Conservation (phyloP, 2,888 invertebrate species). For the Criorhina ranunculi region DNA sequence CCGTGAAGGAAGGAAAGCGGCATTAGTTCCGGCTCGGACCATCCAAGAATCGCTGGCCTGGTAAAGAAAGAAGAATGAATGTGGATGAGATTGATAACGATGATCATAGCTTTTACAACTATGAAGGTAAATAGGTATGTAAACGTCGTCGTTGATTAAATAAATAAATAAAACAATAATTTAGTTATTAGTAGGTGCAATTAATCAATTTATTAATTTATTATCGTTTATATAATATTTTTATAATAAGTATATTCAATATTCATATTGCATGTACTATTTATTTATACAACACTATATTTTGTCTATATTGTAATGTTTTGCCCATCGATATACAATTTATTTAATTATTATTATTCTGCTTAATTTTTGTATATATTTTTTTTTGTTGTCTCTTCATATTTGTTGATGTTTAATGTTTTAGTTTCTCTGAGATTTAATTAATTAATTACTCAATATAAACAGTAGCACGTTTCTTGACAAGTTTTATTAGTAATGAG, state of each 20-base stretch:
- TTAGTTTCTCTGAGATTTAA: conserved; percentile 41
- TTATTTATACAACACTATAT: conserved; percentile 76
- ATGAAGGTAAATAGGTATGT: too few relatives aligned
- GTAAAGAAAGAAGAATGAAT: too few relatives aligned
- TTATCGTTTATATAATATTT: conserved; percentile 83
- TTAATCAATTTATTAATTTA: conserved; percentile 83
- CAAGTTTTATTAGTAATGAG: conserved; percentile 31
- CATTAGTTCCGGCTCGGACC: too few relatives aligned
- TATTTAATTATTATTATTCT: conserved; percentile 55
- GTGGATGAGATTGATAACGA: too few relatives aligned
- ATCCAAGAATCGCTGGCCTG: too few relatives aligned
- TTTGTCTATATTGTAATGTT: conserved; percentile 72
- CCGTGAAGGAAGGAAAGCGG: too few relatives aligned
- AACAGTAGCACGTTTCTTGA: conserved; percentile 56
- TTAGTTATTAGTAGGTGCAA: conserved; percentile 82
- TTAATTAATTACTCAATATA: conserved; percentile 65
- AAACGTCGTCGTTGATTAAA: too few relatives aligned
- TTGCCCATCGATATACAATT: conserved; percentile 73
- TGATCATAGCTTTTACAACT: too few relatives aligned
- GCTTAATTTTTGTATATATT: conserved; percentile 29
- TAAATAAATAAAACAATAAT: conserved; percentile 76
- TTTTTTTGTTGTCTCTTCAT: conserved; percentile 31
- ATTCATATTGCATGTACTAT: conserved; percentile 78
- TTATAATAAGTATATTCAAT: conserved; percentile 79
- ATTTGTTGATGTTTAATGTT: conserved; percentile 44